These are phyloP conservation scores for Athalia circularis DNA, from an alignment of 2,888 invertebrate genomes.

Conservation along the genomic window DNA sequence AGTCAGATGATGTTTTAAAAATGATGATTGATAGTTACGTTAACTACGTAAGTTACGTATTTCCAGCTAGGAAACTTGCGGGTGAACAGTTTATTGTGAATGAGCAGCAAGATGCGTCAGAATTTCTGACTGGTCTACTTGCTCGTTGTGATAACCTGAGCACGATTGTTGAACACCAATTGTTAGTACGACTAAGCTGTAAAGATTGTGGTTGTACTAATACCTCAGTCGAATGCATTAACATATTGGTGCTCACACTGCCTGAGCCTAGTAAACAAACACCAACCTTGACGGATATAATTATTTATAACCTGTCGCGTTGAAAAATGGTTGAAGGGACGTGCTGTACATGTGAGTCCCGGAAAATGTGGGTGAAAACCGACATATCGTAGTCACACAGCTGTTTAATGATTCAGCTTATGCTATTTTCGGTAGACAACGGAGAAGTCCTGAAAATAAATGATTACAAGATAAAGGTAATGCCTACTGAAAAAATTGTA, in stretches of 20 bases:
- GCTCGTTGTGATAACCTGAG: too few relatives aligned
- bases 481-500: too few relatives aligned
- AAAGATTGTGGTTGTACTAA: conserved; percentile 4
- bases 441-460: conserved; percentile 11
- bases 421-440: too few relatives aligned
- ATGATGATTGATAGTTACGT: too few relatives aligned
- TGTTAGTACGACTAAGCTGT: background rate
- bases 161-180: conserved; percentile 24
- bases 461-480: too few relatives aligned
- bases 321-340: conserved; percentile 4
- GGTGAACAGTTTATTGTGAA: too few relatives aligned
- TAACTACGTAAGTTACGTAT: too few relatives aligned
- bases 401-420: background rate
- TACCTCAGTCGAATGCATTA: background rate
- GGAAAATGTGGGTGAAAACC: background rate
- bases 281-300: conserved; percentile 9
- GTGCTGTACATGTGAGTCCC: background rate
- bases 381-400: too few relatives aligned
- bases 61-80: too few relatives aligned
- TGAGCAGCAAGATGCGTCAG: too few relatives aligned
- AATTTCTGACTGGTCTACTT: too few relatives aligned
- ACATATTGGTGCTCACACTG: conserved; percentile 4
- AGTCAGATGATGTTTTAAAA: too few relatives aligned
- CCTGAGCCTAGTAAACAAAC: background rate
- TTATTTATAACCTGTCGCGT: conserved; percentile 21